Evolutionary conservation across 2,888 invertebrate genomes (phyloP).

Genomic region (Abscondita cerata): DNA sequence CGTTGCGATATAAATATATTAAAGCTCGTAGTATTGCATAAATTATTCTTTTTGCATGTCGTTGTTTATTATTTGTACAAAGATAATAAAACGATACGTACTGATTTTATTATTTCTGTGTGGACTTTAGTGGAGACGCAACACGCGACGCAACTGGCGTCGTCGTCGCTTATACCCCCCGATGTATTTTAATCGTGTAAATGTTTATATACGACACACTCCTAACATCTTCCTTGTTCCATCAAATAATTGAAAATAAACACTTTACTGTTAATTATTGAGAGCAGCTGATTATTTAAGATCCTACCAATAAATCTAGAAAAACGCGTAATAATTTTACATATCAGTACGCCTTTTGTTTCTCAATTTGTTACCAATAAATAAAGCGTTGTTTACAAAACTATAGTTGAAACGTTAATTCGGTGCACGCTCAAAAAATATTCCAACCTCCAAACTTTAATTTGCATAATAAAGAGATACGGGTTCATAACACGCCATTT

Average conservation of each 20-base stretch:
- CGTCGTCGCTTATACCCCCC: conserved; percentile 17
- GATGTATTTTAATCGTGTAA: conserved; percentile 19
- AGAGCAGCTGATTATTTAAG: conserved; percentile 12
- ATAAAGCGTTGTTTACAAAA: conserved; percentile 24
- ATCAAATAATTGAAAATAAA: neutral
- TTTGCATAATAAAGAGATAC: conserved; percentile 32
- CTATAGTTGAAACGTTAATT: conserved; percentile 29
- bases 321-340: conserved; percentile 15
- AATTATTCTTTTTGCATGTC: conserved; percentile 4
- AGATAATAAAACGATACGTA: conserved; percentile 40
- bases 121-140: conserved; percentile 34
- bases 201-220: conserved; percentile 8
- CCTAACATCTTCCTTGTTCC: conserved; percentile 6
- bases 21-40: conserved; percentile 43
- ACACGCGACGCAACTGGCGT: conserved; percentile 40
- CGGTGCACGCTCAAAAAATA: conserved; percentile 23
- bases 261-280: conserved; percentile 3
- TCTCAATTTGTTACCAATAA: conserved; percentile 26
- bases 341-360: conserved; percentile 11
- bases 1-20: conserved; percentile 52
- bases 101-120: conserved; percentile 43
- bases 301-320: conserved; percentile 12
- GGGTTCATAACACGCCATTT: conserved; percentile 30
- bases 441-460: conserved; percentile 20
- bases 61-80: conserved; percentile 40